These are phyloP conservation scores for Euleptes europaea DNA, from an alignment of 2,113 vertebrate genomes.

Conservation along the genomic window DNA sequence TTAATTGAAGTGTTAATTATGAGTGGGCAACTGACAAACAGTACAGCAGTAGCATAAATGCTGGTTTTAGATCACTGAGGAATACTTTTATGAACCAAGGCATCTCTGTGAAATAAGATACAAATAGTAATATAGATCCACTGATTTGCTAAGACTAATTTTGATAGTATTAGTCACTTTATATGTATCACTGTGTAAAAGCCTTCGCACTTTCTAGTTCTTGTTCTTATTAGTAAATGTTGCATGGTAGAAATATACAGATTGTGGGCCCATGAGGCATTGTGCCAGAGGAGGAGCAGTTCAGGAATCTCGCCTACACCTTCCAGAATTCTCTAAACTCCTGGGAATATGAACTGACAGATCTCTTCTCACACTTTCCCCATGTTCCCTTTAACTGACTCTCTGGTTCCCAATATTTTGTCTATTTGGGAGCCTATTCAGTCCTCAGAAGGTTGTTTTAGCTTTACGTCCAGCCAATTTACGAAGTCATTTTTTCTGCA, in stretches of 20 bases:
- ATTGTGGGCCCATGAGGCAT: too few species aligned
- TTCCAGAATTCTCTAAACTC: too few species aligned
- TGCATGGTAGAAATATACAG: neutral
- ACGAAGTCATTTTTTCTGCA: too few species aligned
- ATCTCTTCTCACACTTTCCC: too few species aligned
- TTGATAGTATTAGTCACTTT: constrained; percentile 15
- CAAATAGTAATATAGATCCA: constrained; percentile 19
- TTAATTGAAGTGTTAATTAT: constrained; percentile 29
- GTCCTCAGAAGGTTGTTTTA: too few species aligned
- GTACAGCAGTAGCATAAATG: constrained; percentile 12
- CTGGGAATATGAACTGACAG: too few species aligned
- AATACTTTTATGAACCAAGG: constrained; percentile 24
- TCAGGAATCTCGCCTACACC: too few species aligned
- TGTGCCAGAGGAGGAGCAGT: too few species aligned
- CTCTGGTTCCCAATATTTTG: too few species aligned
- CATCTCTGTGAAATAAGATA: constrained; percentile 35
- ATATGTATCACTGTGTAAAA: constrained; percentile 8
- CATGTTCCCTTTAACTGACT: too few species aligned
- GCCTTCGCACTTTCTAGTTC: constrained; percentile 1
- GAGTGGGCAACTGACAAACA: constrained; percentile 2
- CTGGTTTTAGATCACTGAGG: constrained; percentile 31
- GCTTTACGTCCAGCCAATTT: too few species aligned
- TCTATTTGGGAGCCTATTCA: too few species aligned
- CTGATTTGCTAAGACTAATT: constrained; percentile 21
- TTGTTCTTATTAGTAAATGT: neutral